Base-by-base conservation (phyloP, 30 jellyfish, hydroid and myxozoan species). In the Sanderia malayensis region DNA sequence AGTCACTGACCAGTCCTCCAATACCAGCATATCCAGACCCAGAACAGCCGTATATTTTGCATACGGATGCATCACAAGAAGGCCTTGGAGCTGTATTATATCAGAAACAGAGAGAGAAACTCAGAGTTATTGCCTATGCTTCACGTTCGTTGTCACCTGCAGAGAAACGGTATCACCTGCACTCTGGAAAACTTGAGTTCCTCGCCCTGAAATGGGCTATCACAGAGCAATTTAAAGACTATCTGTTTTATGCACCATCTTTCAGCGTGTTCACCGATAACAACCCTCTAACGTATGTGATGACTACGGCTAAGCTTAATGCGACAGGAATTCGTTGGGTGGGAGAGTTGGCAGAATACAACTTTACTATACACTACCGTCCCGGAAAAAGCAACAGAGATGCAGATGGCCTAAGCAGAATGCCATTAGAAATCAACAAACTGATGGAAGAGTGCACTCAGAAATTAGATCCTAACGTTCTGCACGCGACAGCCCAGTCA, bases 141-240 rank as follows among this genome's bases (percentile, higher is more conserved):
- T 73, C 85, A 17, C 75, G 73, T 28, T 18, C 85, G 1, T 37
- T 73, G 44, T 0, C 76, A 29, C 74, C 85, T 44, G 74, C 74
- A 29, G 85, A 73, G 74, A 73, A 57, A 60, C 52, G 55, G 26
- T 73, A 49, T 37, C 52, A 53, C 23, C 44, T 73, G 28, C 85
- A 73, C 46, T 29, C 66, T 15, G 85, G 85, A 29, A 73, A 52
- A 57, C 85, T 73, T 17, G 85, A 73, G 58, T 27, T 57, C 32
- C 73, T 73, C 11, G 85, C 85, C 21, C 53, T 73, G 65, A 73
- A 73, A 31, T 73, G 85, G 85, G 75, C 74, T 8, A 73, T 73
- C 24, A 17, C 61, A 4, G 74, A 73, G 31, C 85, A 60, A 31
- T 73, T 73, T 30, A 11, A 46, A 4, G 85, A 73, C 34, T 73